phyloP scores from a whole-genome alignment of 2,888 invertebrate genomes.

The Pelosia muscerda region DNA sequence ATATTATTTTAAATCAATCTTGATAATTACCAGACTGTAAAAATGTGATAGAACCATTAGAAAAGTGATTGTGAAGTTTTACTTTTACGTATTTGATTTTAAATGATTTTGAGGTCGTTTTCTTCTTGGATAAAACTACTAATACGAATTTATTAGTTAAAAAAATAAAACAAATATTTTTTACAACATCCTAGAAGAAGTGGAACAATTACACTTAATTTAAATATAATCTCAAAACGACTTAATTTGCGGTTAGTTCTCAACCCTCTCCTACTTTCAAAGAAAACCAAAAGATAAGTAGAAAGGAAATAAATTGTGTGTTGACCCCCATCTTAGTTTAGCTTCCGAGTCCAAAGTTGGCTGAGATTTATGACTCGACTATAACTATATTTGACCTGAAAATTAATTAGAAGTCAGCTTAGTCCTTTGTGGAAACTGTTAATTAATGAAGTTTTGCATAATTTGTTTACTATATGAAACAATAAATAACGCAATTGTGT shows the following conservation, averaged over 20 bases:
- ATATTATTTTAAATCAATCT: no score
- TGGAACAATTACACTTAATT: neutral
- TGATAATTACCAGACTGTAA: no score
- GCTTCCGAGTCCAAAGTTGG: slow-evolving; percentile 56
- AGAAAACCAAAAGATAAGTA: slow-evolving; percentile 22
- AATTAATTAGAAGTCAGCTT: slow-evolving; percentile 53
- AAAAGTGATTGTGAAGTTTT: no score
- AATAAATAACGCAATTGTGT: slow-evolving; percentile 9
- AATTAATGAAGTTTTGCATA: slow-evolving; percentile 35
- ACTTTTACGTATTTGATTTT: no score
- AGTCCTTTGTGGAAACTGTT: slow-evolving; percentile 40
- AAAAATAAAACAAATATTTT: no score
- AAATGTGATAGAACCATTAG: no score
- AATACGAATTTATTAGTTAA: no score
- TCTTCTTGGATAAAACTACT: no score
- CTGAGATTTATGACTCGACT: slow-evolving; percentile 57
- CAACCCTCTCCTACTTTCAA: slow-evolving; percentile 7
- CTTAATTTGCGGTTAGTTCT: slow-evolving; percentile 12
- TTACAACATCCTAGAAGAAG: neutral
- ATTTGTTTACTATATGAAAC: slow-evolving; percentile 22
- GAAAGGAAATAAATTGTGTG: slow-evolving; percentile 35
- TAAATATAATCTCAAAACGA: slow-evolving; percentile 13
- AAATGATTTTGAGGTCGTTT: no score
- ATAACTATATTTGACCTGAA: slow-evolving; percentile 60
- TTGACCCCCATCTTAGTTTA: slow-evolving; percentile 48